A percentile compares a stretch with the other conserved stretches of the same genome.
phyloP scores from a whole-genome alignment of 2,113 vertebrate genomes.

The Mustelus asterias region DNA sequence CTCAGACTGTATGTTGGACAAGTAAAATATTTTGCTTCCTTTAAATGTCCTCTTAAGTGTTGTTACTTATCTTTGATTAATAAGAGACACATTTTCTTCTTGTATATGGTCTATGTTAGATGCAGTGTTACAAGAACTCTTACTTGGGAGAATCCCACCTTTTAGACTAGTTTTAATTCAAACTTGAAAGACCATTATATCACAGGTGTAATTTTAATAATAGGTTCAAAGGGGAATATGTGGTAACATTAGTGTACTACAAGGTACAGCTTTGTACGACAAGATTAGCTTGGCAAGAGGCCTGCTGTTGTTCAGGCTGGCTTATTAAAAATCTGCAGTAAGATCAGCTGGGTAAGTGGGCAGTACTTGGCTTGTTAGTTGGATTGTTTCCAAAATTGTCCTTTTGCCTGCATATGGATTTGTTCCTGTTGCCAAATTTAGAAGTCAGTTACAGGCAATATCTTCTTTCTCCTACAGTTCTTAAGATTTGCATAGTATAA shows the following conservation, averaged over 20 bases:
- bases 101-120: not conserved
- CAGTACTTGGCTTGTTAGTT: not conserved
- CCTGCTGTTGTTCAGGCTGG: not conserved
- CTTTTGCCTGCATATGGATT: not conserved
- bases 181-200: not conserved
- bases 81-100: not conserved
- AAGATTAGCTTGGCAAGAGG: not conserved
- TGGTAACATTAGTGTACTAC: not conserved
- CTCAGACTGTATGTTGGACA: not conserved
- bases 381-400: not conserved
- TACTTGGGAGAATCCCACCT: not conserved
- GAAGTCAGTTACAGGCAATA: not conserved
- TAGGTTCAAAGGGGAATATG: not conserved
- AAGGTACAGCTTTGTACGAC: slow-evolving; percentile 2
- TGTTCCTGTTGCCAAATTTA: slow-evolving; percentile 21
- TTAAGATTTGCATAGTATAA: not conserved
- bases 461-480: not conserved
- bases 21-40: not conserved
- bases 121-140: not conserved
- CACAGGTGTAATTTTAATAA: not conserved
- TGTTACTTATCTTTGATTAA: not conserved
- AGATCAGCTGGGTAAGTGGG: slow-evolving; percentile 19
- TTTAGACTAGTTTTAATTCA: not conserved
- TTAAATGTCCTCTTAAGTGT: not conserved
- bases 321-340: not conserved